Percentiles rank a stretch among this genome's conserved stretches.
Conservation (phyloP, 2,113 vertebrate species). For the Grus americana region DNA sequence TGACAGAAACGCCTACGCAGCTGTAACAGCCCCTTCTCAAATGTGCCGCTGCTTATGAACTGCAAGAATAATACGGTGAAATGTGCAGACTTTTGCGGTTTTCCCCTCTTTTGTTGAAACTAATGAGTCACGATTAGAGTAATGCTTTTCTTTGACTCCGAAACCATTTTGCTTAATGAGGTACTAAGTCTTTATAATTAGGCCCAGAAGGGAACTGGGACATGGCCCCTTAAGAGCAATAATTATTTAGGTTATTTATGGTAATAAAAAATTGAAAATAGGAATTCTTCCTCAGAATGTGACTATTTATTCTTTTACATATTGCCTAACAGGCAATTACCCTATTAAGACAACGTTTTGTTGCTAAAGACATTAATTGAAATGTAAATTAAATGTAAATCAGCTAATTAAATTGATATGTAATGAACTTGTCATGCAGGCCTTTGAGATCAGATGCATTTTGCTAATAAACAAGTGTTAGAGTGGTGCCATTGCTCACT, state of each 20-base stretch:
- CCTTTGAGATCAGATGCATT: slow-evolving; percentile 81
- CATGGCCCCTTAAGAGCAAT: slow-evolving; percentile 81
- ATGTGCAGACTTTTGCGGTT: slow-evolving; percentile 69
- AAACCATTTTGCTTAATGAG: slow-evolving; percentile 87
- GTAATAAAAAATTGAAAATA: slow-evolving; percentile 85
- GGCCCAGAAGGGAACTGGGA: slow-evolving; percentile 82
- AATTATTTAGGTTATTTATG: slow-evolving; percentile 89
- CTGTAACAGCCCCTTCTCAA: slow-evolving; percentile 35
- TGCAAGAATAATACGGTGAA: slow-evolving; percentile 56
- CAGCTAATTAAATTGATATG: slow-evolving; percentile 86
- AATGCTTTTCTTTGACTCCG: slow-evolving; percentile 80
- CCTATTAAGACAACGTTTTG: slow-evolving; percentile 82
- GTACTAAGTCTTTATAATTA: slow-evolving; percentile 88
- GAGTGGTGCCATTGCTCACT: slow-evolving; percentile 56
- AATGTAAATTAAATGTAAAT: slow-evolving; percentile 88
- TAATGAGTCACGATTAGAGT: slow-evolving; percentile 83
- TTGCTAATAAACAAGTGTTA: slow-evolving; percentile 76
- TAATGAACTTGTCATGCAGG: slow-evolving; percentile 82
- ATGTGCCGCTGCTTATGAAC: slow-evolving; percentile 19
- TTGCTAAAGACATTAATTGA: slow-evolving; percentile 87
- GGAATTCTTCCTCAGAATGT: slow-evolving; percentile 82
- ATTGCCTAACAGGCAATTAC: slow-evolving; percentile 86
- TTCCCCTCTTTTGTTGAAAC: slow-evolving; percentile 75
- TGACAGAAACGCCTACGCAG: slow-evolving; percentile 44
- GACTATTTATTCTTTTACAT: slow-evolving; percentile 83